These are phyloP conservation scores for Lepisosteus oculatus DNA, from an alignment of 2,113 vertebrate genomes.

Conservation along the genomic window DNA sequence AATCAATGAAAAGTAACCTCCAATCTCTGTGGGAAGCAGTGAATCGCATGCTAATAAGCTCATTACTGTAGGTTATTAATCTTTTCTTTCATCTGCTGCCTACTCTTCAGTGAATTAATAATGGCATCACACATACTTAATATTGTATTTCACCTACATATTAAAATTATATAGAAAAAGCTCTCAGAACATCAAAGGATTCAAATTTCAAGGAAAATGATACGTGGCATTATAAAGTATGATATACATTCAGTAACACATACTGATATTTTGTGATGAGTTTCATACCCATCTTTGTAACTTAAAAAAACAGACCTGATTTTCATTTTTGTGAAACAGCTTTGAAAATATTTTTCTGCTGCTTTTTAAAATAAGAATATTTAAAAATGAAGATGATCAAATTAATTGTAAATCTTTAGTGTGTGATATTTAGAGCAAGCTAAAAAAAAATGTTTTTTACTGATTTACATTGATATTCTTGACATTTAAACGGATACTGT, in stretches of 20 bases:
- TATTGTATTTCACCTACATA: neutral
- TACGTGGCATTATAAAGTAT: neutral
- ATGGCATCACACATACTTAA: neutral
- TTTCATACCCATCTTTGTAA: too few species aligned
- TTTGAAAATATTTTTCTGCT: too few species aligned
- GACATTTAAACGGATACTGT: too few species aligned
- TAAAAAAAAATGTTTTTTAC: too few species aligned
- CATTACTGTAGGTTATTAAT: conserved; percentile 2
- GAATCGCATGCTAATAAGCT: neutral
- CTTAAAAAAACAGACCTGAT: too few species aligned
- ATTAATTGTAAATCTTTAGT: too few species aligned
- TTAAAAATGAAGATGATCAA: too few species aligned
- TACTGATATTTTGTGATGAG: too few species aligned
- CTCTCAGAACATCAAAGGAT: neutral
- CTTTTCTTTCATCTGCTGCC: neutral
- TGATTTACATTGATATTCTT: too few species aligned
- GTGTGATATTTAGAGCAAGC: too few species aligned
- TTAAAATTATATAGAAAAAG: neutral
- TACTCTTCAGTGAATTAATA: neutral
- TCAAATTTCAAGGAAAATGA: neutral
- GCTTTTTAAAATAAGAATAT: too few species aligned
- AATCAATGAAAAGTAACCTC: neutral
- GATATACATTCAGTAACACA: neutral
- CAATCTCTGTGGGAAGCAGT: neutral
- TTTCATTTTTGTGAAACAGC: too few species aligned